These are phyloP conservation scores for Eucera pruinosa DNA, from an alignment of 2,888 invertebrate genomes.

Conservation along the genomic window DNA sequence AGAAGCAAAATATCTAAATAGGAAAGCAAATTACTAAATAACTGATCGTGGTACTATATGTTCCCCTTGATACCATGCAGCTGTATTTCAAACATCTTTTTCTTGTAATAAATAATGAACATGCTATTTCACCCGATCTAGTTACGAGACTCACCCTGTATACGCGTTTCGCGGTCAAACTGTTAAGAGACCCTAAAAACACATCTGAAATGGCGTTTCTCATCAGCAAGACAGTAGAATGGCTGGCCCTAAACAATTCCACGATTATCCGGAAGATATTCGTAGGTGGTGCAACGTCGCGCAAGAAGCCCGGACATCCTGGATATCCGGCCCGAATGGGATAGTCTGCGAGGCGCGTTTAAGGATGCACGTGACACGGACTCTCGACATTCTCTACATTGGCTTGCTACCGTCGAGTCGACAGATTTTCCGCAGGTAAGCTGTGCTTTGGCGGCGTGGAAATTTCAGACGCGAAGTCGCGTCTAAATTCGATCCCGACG, in stretches of 20 bases:
- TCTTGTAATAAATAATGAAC: too few species aligned
- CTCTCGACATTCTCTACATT: conserved; percentile 36
- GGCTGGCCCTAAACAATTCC: conserved; percentile 22
- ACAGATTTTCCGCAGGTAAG: conserved; percentile 33
- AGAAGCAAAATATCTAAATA: too few species aligned
- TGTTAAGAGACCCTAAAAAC: too few species aligned
- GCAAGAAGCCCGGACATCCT: conserved; percentile 59
- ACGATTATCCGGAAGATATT: conserved; percentile 32
- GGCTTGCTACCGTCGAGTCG: background rate
- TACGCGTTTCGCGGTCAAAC: too few species aligned
- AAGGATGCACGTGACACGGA: conserved; percentile 49
- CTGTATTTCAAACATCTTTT: too few species aligned
- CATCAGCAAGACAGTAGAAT: too few species aligned
- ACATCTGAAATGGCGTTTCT: too few species aligned
- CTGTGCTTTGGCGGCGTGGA: background rate
- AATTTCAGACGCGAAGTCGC: conserved; percentile 18
- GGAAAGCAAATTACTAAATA: too few species aligned
- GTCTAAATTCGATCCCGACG: conserved; percentile 29
- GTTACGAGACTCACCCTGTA: too few species aligned
- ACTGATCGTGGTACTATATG: too few species aligned
- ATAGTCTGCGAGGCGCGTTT: conserved; percentile 18
- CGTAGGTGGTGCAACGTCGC: conserved; percentile 34
- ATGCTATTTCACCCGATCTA: too few species aligned
- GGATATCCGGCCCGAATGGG: conserved; percentile 47
- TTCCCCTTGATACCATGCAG: too few species aligned